Evolutionary conservation across 2,888 invertebrate species (phyloP).

Genomic region (Atherix ibis): DNA sequence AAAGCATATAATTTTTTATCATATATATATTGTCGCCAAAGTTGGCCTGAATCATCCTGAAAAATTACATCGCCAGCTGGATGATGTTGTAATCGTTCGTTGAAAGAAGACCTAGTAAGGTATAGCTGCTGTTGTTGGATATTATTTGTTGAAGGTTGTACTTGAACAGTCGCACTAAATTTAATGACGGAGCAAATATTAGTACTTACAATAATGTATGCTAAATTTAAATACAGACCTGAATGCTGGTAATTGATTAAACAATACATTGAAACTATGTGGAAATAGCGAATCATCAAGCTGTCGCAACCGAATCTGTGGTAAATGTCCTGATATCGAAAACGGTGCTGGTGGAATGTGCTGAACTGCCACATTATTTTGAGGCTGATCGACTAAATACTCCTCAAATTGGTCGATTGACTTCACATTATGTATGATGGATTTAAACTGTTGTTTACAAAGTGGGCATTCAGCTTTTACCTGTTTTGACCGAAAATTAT

Average conservation of each 20-base stretch:
- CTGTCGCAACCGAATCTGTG: conserved; percentile 8
- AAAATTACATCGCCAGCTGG: conserved; percentile 10
- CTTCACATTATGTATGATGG: conserved; percentile 83
- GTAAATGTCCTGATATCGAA: conserved; percentile 1
- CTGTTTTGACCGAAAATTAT: conserved; percentile 31
- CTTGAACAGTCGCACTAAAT: conserved; percentile 11
- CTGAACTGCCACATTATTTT: too few relatives aligned
- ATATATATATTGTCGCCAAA: conserved; percentile 54
- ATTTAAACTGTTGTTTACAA: conserved; percentile 81
- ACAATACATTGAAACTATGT: background rate
- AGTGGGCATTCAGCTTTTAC: conserved; percentile 87
- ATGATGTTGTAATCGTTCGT: conserved; percentile 7
- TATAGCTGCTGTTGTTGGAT: conserved; percentile 8
- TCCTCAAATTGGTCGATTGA: conserved; percentile 80
- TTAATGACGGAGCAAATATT: too few relatives aligned
- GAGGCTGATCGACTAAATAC: conserved; percentile 39
- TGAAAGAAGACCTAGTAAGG: conserved; percentile 4
- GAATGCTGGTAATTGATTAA: too few relatives aligned
- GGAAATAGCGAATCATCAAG: background rate
- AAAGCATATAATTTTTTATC: conserved; percentile 58
- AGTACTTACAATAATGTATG: too few relatives aligned
- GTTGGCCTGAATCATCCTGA: conserved; percentile 21
- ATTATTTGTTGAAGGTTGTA: conserved; percentile 10
- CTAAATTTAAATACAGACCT: too few relatives aligned
- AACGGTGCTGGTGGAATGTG: conserved; percentile 5